Conservation (phyloP, 2,888 invertebrate species). For the Lasioglossum leucozonium region DNA sequence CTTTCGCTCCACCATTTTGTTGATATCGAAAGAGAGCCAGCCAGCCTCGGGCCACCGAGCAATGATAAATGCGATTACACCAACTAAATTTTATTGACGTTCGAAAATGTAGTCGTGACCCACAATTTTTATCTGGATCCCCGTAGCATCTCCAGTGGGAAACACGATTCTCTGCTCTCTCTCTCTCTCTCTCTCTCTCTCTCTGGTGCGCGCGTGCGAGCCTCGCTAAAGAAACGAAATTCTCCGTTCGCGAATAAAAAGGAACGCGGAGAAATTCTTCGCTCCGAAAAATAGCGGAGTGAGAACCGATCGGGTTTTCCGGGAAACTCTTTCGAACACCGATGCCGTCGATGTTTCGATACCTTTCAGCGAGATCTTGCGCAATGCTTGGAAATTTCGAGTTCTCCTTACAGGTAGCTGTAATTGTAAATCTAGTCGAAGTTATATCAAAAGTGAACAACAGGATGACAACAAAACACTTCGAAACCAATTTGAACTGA, state of each 20-base stretch:
- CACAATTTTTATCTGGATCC: conserved; percentile 49
- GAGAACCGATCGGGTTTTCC: background rate
- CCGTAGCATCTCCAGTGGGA: conserved; percentile 3
- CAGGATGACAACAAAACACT: too few relatives aligned
- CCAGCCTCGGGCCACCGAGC: background rate
- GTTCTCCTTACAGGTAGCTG: background rate
- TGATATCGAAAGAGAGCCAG: conserved; percentile 51
- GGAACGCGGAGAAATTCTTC: background rate
- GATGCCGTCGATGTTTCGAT: background rate
- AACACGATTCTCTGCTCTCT: background rate
- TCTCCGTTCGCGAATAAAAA: background rate
- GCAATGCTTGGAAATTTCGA: background rate
- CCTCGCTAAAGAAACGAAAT: background rate
- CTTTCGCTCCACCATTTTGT: conserved; percentile 41
- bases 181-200: background rate
- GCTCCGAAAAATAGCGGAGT: background rate
- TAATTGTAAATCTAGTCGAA: background rate
- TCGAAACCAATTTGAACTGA: too few relatives aligned
- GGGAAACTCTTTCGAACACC: background rate
- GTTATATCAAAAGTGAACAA: background rate
- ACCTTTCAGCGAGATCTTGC: background rate
- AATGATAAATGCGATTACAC: conserved; percentile 62
- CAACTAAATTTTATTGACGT: conserved; percentile 59
- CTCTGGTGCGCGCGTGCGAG: background rate
- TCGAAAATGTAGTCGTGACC: conserved; percentile 47